Conservation (phyloP, 2,113 vertebrate species). For the Orthonyx spaldingii region DNA sequence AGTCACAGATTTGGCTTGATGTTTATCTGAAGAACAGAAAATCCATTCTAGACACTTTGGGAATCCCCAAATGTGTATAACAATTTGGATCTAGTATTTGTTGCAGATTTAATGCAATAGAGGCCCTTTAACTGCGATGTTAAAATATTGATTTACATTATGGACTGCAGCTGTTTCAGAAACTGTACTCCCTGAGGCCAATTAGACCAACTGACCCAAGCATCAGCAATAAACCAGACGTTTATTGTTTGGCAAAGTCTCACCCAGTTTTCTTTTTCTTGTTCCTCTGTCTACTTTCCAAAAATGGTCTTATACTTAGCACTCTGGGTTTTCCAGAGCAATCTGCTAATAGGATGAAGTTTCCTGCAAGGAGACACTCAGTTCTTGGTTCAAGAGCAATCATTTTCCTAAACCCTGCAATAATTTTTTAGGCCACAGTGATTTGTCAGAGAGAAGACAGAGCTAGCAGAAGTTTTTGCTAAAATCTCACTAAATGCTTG, state of each 20-base stretch:
- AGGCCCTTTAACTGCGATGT: not conserved
- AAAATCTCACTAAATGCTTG: not conserved
- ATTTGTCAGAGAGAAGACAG: not conserved
- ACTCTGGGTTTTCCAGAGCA: not conserved
- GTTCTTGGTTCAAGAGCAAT: not conserved
- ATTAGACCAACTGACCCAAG: not conserved
- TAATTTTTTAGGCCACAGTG: not conserved
- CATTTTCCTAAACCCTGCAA: not conserved
- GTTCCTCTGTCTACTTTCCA: not conserved
- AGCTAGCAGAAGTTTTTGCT: not conserved
- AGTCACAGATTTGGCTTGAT: not conserved
- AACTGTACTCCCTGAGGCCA: not conserved
- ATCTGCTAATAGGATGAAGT: not conserved
- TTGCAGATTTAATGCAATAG: not conserved
- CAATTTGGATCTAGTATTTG: not conserved
- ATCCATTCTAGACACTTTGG: not conserved
- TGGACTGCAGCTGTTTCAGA: not conserved
- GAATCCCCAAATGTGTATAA: not conserved
- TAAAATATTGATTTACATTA: not conserved
- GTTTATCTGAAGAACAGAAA: not conserved
- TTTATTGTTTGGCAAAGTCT: not conserved
- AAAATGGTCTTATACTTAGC: not conserved
- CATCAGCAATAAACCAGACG: not conserved
- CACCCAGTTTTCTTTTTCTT: not conserved
- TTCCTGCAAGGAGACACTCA: not conserved